Base-by-base conservation (phyloP, 2,113 vertebrate species). In the Syrmaticus mikado region DNA sequence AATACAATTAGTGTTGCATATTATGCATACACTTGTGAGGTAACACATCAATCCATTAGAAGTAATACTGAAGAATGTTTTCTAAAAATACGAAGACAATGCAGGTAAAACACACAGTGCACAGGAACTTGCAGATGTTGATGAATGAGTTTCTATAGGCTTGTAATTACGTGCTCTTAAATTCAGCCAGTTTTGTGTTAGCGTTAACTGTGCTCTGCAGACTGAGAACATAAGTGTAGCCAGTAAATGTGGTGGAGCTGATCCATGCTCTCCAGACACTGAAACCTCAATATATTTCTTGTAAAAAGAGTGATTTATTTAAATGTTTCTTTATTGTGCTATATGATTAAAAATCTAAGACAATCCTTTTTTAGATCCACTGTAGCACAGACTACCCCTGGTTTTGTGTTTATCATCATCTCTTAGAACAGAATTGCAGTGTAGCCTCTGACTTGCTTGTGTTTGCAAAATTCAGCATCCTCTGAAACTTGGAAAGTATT, bases 1-100 rank as follows among this genome's bases (percentile, higher is more conserved):
- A 78, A 94, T 78, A 77, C 87, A 96, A 96, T 97, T 94, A 97
- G 76, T 13, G 27, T 50, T 46, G 53, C 61, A 4, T 38, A 18
- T 64, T n/a, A 36, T 61, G 64, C 61, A 25, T 28, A 41, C 16
- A 0, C 1, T 53, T 45, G 76, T 40, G 88, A 93, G 67, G 73
- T 62, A 77, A 76, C 25, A 25, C 83, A 71, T 34, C 13, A 25
- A 19, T 48, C 36, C 32, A 10, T 30, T 87, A 46, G 66, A 30
- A 27, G 79, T 52, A 62, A 24, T 5, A 28, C 28, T 22, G 20
- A 45, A 62, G 68, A 53, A 81, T 9, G 32, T 55, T 72, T 70
- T 77, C 32, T 43, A 50, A 70, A 78, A 93, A 38, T 5, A 30
- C 3, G 27, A 27, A 60, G 36, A 48, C 0, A 40, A 27, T 36